These are phyloP conservation scores for Neoitamus cyanurus DNA, from an alignment of 2,888 invertebrate genomes.

Conservation along the genomic window DNA sequence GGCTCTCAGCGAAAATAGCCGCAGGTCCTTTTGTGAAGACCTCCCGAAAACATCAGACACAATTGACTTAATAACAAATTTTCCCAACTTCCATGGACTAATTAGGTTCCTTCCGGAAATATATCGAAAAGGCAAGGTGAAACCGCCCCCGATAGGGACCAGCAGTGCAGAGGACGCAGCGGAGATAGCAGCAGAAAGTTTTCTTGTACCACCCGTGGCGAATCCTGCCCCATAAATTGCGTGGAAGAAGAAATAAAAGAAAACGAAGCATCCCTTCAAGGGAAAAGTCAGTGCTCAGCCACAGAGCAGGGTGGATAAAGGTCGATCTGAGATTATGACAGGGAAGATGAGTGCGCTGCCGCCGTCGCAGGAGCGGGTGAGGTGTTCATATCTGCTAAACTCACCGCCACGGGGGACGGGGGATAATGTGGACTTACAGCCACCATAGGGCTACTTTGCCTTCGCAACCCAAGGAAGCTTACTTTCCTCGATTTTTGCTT, in stretches of 20 bases:
- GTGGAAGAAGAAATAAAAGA: background rate
- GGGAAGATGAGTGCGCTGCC: constrained; percentile 16
- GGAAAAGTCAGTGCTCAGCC: constrained; percentile 25
- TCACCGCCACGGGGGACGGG: background rate
- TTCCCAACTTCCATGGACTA: constrained; percentile 41
- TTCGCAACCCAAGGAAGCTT: constrained; percentile 6
- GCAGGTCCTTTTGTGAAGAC: constrained; percentile 7
- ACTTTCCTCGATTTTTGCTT: constrained; percentile 37
- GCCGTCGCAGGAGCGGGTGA: background rate
- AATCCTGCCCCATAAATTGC: constrained; percentile 36
- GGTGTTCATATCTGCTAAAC: background rate
- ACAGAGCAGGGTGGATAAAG: background rate
- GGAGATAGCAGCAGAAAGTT: constrained; percentile 22
- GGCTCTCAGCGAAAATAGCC: constrained; percentile 50
- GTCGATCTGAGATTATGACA: constrained; percentile 40
- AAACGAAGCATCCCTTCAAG: background rate
- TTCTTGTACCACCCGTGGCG: constrained; percentile 44
- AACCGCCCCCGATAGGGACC: background rate
- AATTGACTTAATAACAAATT: constrained; percentile 46
- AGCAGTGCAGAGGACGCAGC: background rate
- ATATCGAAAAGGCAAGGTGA: constrained; percentile 43
- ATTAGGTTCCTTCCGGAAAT: constrained; percentile 44
- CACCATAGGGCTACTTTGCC: constrained; percentile 30
- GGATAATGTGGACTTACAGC: constrained; percentile 22
- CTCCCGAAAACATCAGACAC: constrained; percentile 44